Evolutionary conservation across 1,140 invertebrate species (phyloP).

Genomic region (Eupristina koningsbergeri): DNA sequence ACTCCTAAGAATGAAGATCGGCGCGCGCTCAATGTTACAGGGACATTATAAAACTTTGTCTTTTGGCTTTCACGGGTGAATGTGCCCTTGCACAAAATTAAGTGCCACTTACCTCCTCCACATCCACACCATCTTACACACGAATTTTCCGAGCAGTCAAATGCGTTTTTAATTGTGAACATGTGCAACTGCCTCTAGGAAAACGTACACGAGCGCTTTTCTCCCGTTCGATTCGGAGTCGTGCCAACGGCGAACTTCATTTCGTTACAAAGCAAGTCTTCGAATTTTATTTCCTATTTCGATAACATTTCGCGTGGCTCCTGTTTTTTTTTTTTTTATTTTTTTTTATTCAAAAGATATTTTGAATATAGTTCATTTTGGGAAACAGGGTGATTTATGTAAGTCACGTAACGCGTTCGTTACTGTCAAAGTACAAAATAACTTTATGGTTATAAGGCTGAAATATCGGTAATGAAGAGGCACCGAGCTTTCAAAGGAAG

Average conservation of each 20-base stretch:
- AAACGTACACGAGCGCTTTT: neutral
- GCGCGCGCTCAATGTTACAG: neutral
- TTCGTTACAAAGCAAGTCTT: neutral
- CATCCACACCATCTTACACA: too few relatives aligned
- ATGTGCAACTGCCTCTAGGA: neutral
- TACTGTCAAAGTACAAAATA: constrained; percentile 34
- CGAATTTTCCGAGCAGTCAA: neutral
- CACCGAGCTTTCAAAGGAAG: neutral
- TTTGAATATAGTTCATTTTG: neutral
- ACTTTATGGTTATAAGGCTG: constrained; percentile 20
- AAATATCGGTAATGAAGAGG: constrained; percentile 40
- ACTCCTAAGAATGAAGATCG: too few relatives aligned
- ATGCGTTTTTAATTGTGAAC: neutral
- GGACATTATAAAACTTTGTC: neutral
- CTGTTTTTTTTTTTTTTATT: neutral
- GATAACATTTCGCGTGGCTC: neutral
- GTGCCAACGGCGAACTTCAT: neutral
- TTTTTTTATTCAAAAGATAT: neutral
- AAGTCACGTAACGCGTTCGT: constrained; percentile 11
- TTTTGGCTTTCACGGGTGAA: neutral
- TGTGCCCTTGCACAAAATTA: too few relatives aligned
- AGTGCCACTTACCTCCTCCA: too few relatives aligned
- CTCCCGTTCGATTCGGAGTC: neutral
- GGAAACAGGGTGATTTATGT: constrained; percentile 6
- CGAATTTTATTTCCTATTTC: neutral